These are phyloP conservation scores for Macquaria ambigua DNA, from an alignment of 2,113 vertebrate species.

Conservation along the genomic window DNA sequence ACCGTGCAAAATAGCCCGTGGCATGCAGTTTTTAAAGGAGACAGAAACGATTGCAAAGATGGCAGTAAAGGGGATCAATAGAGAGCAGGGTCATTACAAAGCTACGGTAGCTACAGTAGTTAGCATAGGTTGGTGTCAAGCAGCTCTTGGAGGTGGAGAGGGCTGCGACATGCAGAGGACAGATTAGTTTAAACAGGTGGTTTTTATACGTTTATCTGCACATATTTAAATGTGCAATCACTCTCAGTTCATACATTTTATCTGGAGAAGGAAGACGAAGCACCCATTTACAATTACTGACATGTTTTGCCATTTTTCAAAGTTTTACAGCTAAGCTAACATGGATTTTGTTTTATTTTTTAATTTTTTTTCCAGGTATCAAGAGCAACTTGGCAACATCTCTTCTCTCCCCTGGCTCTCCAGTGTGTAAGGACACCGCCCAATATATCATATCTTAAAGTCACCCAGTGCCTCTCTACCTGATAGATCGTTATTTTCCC, in stretches of 20 bases:
- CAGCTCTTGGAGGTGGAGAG: background rate
- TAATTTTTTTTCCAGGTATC: constrained; percentile 66
- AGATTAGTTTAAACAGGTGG: background rate
- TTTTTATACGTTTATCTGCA: background rate
- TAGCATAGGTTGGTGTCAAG: constrained; percentile 56
- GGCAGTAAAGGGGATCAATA: background rate
- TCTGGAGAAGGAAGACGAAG: background rate
- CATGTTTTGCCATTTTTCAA: background rate
- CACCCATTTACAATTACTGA: background rate
- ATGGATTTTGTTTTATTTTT: background rate
- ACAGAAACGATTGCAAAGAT: background rate
- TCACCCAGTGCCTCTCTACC: constrained; percentile 75
- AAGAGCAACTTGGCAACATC: constrained; percentile 75
- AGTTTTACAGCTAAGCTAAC: background rate
- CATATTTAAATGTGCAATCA: background rate
- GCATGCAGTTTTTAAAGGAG: background rate
- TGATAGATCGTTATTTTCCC: constrained; percentile 6
- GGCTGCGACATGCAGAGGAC: constrained; percentile 33
- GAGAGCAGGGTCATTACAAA: background rate
- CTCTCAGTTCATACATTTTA: too few relatives aligned
- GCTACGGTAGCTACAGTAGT: constrained; percentile 48
- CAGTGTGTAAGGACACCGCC: constrained; percentile 61
- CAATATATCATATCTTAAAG: constrained; percentile 54
- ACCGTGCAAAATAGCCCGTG: background rate
- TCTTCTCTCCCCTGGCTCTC: constrained; percentile 84